These are phyloP conservation scores for Tamias sibiricus DNA, from an alignment of 2,113 vertebrate species.

Conservation along the genomic window DNA sequence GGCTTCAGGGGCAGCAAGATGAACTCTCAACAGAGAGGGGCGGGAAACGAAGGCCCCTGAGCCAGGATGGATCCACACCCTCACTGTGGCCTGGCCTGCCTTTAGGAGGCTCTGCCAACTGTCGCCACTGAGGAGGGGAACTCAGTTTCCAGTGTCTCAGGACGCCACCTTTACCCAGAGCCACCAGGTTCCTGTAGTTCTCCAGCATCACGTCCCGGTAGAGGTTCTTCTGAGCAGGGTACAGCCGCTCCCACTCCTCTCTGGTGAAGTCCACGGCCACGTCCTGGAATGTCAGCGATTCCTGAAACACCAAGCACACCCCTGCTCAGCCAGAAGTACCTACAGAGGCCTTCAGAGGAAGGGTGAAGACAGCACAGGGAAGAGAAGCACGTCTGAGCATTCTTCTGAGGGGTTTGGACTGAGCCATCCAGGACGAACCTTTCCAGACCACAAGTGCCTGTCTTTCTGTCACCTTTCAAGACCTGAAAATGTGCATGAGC, in stretches of 20 bases:
- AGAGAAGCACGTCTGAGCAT: not conserved
- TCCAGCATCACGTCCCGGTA: slow-evolving; percentile 65
- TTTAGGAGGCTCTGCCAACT: not conserved
- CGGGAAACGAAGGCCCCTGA: not conserved
- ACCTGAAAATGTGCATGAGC: not conserved
- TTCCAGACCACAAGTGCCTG: not conserved
- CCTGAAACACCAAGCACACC: slow-evolving; percentile 47
- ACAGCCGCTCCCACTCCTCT: slow-evolving; percentile 69
- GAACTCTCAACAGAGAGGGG: not conserved
- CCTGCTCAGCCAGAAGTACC: not conserved
- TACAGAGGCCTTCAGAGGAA: not conserved
- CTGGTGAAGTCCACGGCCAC: slow-evolving; percentile 69
- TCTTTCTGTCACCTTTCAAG: not conserved
- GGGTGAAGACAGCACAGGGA: not conserved
- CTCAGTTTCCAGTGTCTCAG: not conserved
- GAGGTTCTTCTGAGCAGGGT: slow-evolving; percentile 63
- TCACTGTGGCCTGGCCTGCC: not conserved
- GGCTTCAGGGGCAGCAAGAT: not conserved
- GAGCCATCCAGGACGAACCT: not conserved
- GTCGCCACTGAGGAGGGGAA: not conserved
- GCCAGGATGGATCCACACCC: not conserved
- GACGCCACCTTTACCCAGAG: slow-evolving; percentile 22
- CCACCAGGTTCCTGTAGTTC: slow-evolving; percentile 65
- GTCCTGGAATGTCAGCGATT: slow-evolving; percentile 63
- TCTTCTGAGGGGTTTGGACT: not conserved